Conservation (phyloP, 2,888 invertebrate species). For the Folsomia manolachei region DNA sequence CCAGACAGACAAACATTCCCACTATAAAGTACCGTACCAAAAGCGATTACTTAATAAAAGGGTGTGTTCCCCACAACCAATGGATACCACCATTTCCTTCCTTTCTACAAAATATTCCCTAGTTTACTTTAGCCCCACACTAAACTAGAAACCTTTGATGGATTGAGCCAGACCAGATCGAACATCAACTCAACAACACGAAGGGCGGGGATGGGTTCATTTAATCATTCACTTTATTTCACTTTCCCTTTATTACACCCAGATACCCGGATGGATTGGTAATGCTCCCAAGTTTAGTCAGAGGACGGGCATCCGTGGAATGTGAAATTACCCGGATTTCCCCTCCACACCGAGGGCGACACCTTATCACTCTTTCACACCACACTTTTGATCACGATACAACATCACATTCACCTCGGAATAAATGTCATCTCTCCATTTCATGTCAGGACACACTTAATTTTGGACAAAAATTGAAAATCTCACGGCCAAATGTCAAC, state of each 20-base stretch:
- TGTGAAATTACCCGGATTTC: slow-evolving; percentile 49
- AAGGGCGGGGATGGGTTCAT: not conserved
- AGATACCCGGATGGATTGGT: not conserved
- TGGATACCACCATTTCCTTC: too few species aligned
- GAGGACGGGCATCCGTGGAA: slow-evolving; percentile 47
- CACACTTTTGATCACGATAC: not conserved
- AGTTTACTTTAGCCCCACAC: too few species aligned
- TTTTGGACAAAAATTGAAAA: not conserved
- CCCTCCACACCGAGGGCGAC: not conserved
- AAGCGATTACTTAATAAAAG: too few species aligned
- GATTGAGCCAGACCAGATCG: not conserved
- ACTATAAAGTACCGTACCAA: too few species aligned
- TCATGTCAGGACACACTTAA: not conserved
- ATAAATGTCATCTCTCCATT: not conserved
- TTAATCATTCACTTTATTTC: not conserved
- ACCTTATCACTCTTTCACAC: not conserved
- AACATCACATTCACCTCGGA: not conserved
- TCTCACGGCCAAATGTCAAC: not conserved
- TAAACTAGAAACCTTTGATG: too few species aligned
- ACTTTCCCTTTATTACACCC: not conserved
- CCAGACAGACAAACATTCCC: too few species aligned
- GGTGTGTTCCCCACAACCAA: too few species aligned
- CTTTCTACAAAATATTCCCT: too few species aligned
- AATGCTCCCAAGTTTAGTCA: slow-evolving; percentile 32
- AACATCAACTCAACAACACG: too few species aligned